Conservation (phyloP, 2,888 invertebrate species). For the Drosophila trichaetosa region DNA sequence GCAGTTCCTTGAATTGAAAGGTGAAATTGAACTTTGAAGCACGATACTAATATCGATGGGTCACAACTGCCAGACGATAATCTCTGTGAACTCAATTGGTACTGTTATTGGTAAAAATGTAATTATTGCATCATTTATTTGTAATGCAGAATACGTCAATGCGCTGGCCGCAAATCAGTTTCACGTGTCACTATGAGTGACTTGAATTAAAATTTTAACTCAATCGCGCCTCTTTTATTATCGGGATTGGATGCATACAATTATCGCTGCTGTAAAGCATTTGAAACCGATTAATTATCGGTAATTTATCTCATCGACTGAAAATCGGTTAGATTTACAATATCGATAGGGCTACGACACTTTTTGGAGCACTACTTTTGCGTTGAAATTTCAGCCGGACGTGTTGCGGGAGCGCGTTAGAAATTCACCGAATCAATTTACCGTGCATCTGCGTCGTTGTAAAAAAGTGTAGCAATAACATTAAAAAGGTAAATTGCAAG, state of each 20-base stretch:
- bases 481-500: constrained; percentile 74
- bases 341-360: constrained; percentile 36
- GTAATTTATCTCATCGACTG: neutral
- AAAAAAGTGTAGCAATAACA: constrained; percentile 58
- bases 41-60: neutral
- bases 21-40: neutral
- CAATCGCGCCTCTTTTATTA: neutral
- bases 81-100: neutral
- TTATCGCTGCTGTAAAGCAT: neutral
- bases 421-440: constrained; percentile 49
- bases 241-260: neutral
- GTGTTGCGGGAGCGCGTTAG: constrained; percentile 58
- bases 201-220: neutral
- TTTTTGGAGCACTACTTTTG: constrained; percentile 54
- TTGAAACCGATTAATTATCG: constrained; percentile 19
- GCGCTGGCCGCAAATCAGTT: neutral
- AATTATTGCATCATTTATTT: neutral
- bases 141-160: neutral
- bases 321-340: constrained; percentile 3
- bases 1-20: neutral
- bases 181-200: neutral
- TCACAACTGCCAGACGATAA: neutral
- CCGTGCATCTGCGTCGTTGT: constrained; percentile 63
- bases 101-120: neutral
- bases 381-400: constrained; percentile 62